Evolutionary conservation across 2,888 invertebrate species (phyloP).

Genomic region (Augiades crinisus): DNA sequence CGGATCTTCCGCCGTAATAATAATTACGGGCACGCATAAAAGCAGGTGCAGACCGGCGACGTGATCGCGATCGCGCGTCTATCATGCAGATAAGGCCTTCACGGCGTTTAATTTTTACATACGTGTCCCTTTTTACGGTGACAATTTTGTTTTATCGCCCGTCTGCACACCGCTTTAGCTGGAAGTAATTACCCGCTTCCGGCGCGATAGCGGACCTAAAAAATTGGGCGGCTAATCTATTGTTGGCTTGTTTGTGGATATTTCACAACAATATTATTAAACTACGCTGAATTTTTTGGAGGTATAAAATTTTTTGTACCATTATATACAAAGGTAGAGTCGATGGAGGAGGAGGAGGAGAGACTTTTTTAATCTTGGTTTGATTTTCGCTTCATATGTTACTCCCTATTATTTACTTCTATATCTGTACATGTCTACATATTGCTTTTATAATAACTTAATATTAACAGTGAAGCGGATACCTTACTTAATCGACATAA

Average conservation of each 20-base stretch:
- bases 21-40: conserved; percentile 32
- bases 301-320: too few species aligned
- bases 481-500: neutral
- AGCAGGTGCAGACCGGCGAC: conserved; percentile 54
- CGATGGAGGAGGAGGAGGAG: too few species aligned
- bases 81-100: conserved; percentile 42
- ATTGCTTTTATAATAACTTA: too few species aligned
- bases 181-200: conserved; percentile 32
- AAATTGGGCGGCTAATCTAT: conserved; percentile 16
- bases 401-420: too few species aligned
- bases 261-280: neutral
- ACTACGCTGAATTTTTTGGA: too few species aligned
- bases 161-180: conserved; percentile 29
- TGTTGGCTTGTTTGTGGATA: conserved; percentile 13
- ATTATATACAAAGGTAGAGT: too few species aligned
- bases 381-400: too few species aligned
- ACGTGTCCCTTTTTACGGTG: conserved; percentile 49
- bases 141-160: conserved; percentile 50
- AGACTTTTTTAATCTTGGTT: too few species aligned
- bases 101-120: conserved; percentile 49
- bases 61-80: conserved; percentile 35
- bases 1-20: conserved; percentile 11
- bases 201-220: conserved; percentile 22
- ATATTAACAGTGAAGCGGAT: too few species aligned
- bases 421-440: too few species aligned